Evolutionary conservation across 2,113 vertebrate genomes (phyloP).

Genomic region (Eptesicus fuscus): DNA sequence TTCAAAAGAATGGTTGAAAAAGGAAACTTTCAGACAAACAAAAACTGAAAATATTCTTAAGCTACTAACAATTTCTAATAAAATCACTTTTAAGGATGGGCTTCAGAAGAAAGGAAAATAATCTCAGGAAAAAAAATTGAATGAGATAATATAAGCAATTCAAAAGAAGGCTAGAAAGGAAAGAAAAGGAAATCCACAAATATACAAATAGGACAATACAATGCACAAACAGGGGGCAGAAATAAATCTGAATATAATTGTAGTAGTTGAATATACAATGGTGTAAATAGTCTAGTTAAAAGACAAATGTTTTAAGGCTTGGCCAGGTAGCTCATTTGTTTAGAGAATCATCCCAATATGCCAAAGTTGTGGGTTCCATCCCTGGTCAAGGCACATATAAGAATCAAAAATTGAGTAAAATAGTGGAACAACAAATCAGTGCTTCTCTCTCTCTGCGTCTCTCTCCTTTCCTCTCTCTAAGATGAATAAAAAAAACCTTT

Average conservation of each 20-base stretch:
- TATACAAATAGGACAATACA: neutral
- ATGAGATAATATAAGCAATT: neutral
- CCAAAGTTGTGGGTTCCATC: too few relatives aligned
- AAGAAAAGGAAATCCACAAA: neutral
- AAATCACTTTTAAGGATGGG: neutral
- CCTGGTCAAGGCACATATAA: too few relatives aligned
- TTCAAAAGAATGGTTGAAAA: neutral
- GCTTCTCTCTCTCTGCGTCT: too few relatives aligned
- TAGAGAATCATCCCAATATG: neutral
- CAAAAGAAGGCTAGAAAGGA: neutral
- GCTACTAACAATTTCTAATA: neutral
- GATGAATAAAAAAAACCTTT: neutral
- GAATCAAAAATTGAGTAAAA: too few relatives aligned
- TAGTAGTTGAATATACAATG: neutral
- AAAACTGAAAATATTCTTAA: neutral
- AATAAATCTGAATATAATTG: neutral
- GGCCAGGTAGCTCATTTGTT: neutral
- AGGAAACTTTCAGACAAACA: neutral
- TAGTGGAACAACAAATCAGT: too few relatives aligned
- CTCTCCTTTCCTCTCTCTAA: too few relatives aligned
- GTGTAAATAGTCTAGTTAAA: neutral
- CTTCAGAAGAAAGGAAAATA: neutral
- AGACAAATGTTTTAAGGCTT: neutral
- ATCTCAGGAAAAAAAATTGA: neutral
- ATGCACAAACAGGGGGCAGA: neutral